A percentile compares a stretch with the other conserved stretches of the same genome.
phyloP scores from a whole-genome alignment of 23 tunicate genomes.

The Clavelina lepadiformis region DNA sequence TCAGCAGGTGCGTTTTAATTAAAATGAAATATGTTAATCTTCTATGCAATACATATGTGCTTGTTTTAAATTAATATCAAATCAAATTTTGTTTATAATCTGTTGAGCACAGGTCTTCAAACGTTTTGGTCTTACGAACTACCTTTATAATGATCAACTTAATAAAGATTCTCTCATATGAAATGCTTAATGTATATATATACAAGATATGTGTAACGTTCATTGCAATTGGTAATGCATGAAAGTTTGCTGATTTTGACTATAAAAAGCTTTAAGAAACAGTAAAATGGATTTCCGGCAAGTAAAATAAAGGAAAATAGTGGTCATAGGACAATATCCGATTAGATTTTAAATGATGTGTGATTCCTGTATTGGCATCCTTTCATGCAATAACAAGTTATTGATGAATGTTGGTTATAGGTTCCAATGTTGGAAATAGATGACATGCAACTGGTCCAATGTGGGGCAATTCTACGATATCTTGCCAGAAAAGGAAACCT shows the following conservation, averaged over 20 bases:
- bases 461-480: conserved; percentile 27
- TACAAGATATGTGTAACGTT: too few species aligned
- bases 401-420: too few species aligned
- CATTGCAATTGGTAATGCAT: too few species aligned
- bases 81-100: too few species aligned
- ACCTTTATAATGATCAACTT: too few species aligned
- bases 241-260: not conserved
- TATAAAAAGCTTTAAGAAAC: not conserved
- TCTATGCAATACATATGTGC: not conserved
- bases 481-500: conserved; percentile 24
- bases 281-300: not conserved
- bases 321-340: not conserved
- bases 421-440: conserved; percentile 30
- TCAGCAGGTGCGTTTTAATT: conserved; percentile 9
- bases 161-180: too few species aligned
- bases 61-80: not conserved
- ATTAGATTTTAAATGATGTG: not conserved
- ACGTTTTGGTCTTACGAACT: too few species aligned
- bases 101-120: too few species aligned
- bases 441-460: conserved; percentile 23
- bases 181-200: too few species aligned
- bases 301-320: not conserved
- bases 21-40: too few species aligned
- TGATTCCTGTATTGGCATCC: not conserved
- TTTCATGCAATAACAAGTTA: too few species aligned